Evolutionary conservation across 2,113 vertebrate species (phyloP).

Genomic region (Poeciliopsis occidentalis): DNA sequence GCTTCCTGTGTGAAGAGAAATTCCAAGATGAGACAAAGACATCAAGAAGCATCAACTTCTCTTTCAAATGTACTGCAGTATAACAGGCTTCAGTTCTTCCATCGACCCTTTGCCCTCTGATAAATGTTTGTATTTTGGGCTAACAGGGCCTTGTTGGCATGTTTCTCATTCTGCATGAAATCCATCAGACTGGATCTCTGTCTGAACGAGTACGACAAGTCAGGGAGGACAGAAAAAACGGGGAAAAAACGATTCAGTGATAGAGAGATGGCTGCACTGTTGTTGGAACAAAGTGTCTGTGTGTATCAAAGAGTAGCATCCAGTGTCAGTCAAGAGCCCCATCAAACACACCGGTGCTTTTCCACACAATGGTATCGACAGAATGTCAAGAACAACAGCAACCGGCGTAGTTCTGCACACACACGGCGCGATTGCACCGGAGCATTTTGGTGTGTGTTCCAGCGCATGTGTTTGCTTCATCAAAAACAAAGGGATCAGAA

Average conservation of each 20-base stretch:
- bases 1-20: not conserved
- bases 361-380: constrained; percentile 77
- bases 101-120: not conserved
- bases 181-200: constrained; percentile 26
- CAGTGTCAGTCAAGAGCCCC: constrained; percentile 53
- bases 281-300: constrained; percentile 58
- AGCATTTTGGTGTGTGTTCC: constrained; percentile 29
- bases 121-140: constrained; percentile 12
- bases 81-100: not conserved
- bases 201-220: constrained; percentile 30
- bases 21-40: not conserved
- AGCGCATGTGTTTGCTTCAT: constrained; percentile 30
- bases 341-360: constrained; percentile 71
- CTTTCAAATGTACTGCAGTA: not conserved
- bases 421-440: constrained; percentile 33
- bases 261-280: constrained; percentile 21
- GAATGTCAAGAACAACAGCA: constrained; percentile 76
- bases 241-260: constrained; percentile 10
- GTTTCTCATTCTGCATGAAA: constrained; percentile 35
- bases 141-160: constrained; percentile 14
- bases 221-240: constrained; percentile 24
- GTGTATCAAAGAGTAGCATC: constrained; percentile 58
- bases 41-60: not conserved
- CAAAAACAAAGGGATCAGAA: constrained; percentile 69
- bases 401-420: constrained; percentile 31